Conservation (phyloP, 2,888 invertebrate species). For the Ectemnius cavifrons region DNA sequence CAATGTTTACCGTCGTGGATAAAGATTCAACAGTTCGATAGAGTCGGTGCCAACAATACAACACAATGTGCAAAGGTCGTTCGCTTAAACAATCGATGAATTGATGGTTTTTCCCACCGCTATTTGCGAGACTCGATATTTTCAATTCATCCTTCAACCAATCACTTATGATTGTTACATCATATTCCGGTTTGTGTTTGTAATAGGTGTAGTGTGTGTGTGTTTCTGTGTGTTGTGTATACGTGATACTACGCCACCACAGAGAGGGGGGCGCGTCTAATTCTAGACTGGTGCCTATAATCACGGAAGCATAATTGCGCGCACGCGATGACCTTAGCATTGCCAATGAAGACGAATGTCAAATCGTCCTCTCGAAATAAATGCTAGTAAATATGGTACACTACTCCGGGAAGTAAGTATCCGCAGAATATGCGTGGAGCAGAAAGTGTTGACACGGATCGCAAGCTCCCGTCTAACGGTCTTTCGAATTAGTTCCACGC, state of each 20-base stretch:
- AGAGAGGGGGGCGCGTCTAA: slow-evolving; percentile 20
- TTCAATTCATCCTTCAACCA: not conserved
- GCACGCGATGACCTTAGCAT: slow-evolving; percentile 11
- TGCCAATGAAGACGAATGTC: not conserved
- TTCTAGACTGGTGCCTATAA: slow-evolving; percentile 35
- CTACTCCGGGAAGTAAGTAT: not conserved
- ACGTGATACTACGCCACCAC: slow-evolving; percentile 5
- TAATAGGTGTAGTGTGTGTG: not conserved
- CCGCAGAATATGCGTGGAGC: not conserved
- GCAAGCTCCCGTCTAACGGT: not conserved
- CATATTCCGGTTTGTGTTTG: not conserved
- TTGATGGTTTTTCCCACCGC: not conserved
- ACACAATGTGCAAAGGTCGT: not conserved
- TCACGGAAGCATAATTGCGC: slow-evolving; percentile 27
- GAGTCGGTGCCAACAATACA: slow-evolving; percentile 1
- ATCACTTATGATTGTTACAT: not conserved
- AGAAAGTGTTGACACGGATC: not conserved
- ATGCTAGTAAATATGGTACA: not conserved
- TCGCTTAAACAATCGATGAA: not conserved
- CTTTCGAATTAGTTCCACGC: not conserved
- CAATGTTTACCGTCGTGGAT: not conserved
- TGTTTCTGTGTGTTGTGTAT: not conserved
- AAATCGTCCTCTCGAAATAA: slow-evolving; percentile 10
- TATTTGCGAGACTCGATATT: slow-evolving; percentile 4
- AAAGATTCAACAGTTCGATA: slow-evolving; percentile 16